These are phyloP conservation scores for Holocentrus rufus DNA, from an alignment of 2,797 vertebrate species.

Conservation along the genomic window DNA sequence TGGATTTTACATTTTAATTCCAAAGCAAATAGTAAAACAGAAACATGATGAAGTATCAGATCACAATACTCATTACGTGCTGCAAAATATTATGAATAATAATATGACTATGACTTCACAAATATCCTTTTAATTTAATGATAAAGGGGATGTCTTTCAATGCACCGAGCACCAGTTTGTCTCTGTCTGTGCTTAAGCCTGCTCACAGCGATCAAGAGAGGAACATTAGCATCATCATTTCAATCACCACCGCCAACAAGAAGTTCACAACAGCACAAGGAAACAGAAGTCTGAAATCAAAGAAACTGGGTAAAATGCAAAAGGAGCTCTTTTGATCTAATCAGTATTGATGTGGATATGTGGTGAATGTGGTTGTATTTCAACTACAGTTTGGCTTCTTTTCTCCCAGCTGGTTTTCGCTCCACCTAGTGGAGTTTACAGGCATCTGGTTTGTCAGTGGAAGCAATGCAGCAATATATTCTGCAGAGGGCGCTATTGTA, in stretches of 20 bases:
- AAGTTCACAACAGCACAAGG: too few species aligned
- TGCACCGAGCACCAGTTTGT: background rate
- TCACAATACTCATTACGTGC: too few species aligned
- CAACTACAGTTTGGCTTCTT: background rate
- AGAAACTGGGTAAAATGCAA: background rate
- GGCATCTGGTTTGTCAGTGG: background rate
- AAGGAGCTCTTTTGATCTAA: background rate
- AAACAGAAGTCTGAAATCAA: background rate
- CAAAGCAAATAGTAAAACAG: background rate
- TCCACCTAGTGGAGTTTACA: constrained; percentile 6
- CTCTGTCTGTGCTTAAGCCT: background rate
- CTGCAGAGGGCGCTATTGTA: constrained; percentile 30
- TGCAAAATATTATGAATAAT: too few species aligned
- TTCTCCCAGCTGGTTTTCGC: background rate
- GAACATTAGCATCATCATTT: too few species aligned
- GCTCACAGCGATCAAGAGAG: background rate
- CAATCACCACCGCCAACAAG: too few species aligned
- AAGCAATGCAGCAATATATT: background rate
- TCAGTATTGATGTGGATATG: background rate
- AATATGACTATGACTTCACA: too few species aligned
- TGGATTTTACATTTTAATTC: too few species aligned
- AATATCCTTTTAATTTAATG: background rate
- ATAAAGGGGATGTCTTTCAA: too few species aligned
- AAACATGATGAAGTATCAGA: background rate
- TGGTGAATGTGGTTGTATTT: background rate